phyloP scores from a whole-genome alignment of 2,888 invertebrate species.

The Platypus cylindrus region DNA sequence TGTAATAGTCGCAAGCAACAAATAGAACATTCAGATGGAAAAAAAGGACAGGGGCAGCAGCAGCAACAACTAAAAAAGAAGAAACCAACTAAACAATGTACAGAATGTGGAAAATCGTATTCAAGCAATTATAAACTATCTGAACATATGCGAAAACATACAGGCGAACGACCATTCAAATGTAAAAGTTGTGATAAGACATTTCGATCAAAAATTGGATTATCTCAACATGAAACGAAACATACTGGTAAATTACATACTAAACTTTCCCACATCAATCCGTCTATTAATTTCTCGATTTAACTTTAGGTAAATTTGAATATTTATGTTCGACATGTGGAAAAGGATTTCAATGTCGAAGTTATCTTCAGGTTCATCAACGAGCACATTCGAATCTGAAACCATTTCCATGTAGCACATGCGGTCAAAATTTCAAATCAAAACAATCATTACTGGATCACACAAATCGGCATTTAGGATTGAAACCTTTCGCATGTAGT shows the following conservation, averaged over 20 bases:
- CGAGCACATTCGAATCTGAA: conserved; percentile 46
- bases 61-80: conserved; percentile 3
- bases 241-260: conserved; percentile 37
- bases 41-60: conserved; percentile 1
- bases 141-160: conserved; percentile 47
- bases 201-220: conserved; percentile 47
- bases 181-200: conserved; percentile 44
- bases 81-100: conserved; percentile 26
- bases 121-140: conserved; percentile 47
- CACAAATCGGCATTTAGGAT: conserved; percentile 45
- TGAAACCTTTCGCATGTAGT: conserved; percentile 46
- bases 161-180: conserved; percentile 46
- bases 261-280: not conserved
- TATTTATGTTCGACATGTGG: conserved; percentile 45
- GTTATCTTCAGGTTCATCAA: conserved; percentile 47
- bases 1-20: too few species aligned
- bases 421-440: conserved; percentile 45
- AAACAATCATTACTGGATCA: conserved; percentile 47
- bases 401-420: conserved; percentile 44
- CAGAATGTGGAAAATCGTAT: conserved; percentile 44
- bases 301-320: conserved; percentile 35
- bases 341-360: conserved; percentile 48
- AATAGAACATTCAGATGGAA: too few species aligned
- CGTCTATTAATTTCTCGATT: not conserved
- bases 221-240: conserved; percentile 46